A percentile compares a stretch with the other conserved stretches of the same genome.
These are phyloP conservation scores for Bubo bubo DNA, from an alignment of 2,113 vertebrate genomes.

Conservation along the genomic window DNA sequence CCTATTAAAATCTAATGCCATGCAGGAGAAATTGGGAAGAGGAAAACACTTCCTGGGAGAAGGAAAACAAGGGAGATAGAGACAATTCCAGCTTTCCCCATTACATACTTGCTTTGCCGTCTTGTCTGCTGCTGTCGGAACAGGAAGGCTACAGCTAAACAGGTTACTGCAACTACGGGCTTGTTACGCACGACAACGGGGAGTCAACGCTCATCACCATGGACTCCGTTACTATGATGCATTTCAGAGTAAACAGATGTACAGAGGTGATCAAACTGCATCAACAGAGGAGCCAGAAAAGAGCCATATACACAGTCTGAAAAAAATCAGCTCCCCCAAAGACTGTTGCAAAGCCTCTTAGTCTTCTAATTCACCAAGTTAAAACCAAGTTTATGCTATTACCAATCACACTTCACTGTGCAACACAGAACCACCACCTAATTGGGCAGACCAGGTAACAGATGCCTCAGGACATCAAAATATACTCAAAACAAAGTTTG, in stretches of 20 bases:
- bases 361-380: not conserved
- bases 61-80: not conserved
- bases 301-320: fast-evolving
- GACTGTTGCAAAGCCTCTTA: not conserved
- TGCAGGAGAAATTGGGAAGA: not conserved
- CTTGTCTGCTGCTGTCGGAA: not conserved
- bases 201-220: not conserved
- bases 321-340: not conserved
- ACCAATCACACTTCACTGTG: not conserved
- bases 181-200: fast-evolving
- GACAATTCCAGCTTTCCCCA: not conserved
- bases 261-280: not conserved
- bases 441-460: fast-evolving
- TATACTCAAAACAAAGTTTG: not conserved
- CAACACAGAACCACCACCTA: not conserved
- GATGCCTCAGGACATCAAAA: not conserved
- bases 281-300: not conserved
- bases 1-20: not conserved
- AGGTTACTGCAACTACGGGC: not conserved
- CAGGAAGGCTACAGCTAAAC: not conserved
- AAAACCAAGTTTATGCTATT: not conserved
- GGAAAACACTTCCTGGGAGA: not conserved
- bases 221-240: not conserved
- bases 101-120: not conserved
- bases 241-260: not conserved